These are phyloP conservation scores for Toxonevra muliebris DNA, from an alignment of 2,888 invertebrate species.

Conservation along the genomic window DNA sequence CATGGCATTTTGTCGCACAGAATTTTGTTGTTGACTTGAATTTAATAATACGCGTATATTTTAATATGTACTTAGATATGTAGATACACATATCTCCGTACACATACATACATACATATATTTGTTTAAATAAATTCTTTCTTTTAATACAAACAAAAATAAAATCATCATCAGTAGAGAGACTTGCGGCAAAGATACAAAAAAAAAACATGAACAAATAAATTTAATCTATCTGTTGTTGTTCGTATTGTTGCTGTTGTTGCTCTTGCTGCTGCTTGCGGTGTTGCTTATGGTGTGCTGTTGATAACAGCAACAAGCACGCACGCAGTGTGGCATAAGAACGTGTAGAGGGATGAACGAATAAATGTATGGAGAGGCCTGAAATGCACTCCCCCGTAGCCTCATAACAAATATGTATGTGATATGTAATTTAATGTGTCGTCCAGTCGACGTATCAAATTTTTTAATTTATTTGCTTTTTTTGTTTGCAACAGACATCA, in stretches of 20 bases:
- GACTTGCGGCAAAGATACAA: neutral
- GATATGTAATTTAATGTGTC: conserved; percentile 43
- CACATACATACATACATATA: neutral
- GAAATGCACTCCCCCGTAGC: neutral
- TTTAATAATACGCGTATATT: neutral
- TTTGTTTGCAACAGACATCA: conserved; percentile 11
- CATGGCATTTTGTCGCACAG: too few species aligned
- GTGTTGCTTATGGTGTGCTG: too few species aligned
- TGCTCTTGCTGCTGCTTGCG: too few species aligned
- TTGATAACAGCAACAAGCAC: neutral
- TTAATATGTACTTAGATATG: neutral
- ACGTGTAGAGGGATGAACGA: neutral
- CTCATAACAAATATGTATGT: neutral
- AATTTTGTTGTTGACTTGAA: neutral
- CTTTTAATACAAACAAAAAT: neutral
- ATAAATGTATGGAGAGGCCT: neutral
- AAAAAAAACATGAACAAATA: conserved; percentile 1
- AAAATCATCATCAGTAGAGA: neutral
- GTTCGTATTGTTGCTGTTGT: neutral
- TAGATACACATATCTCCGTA: neutral
- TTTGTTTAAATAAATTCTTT: neutral
- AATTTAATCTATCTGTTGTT: conserved; percentile 16
- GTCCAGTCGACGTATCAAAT: conserved; percentile 44
- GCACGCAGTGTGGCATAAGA: neutral
- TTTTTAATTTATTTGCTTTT: conserved; percentile 35